Percentiles rank a stretch among this genome's conserved stretches.
These are phyloP conservation scores for Ciconia stormi DNA, from an alignment of 2,113 vertebrate genomes.

Conservation along the genomic window DNA sequence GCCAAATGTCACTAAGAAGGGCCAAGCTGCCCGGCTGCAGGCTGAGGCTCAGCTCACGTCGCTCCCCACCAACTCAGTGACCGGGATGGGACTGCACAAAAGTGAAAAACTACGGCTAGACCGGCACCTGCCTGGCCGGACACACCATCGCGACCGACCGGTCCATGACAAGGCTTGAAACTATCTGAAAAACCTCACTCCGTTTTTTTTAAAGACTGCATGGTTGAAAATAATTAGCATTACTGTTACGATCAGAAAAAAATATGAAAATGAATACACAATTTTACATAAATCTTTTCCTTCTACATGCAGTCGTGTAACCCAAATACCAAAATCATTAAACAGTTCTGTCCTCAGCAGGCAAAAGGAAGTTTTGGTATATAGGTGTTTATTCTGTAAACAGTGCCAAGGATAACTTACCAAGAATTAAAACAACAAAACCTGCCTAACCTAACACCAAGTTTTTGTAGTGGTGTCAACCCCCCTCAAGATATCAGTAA, in stretches of 20 bases:
- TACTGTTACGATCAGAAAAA: neutral
- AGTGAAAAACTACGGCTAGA: too few relatives aligned
- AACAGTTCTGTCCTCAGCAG: neutral
- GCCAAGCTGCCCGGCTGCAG: neutral
- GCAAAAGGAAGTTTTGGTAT: neutral
- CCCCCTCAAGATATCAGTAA: too few relatives aligned
- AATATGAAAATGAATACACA: neutral
- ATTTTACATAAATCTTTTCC: neutral
- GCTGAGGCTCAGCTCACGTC: neutral
- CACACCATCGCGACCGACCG: neutral
- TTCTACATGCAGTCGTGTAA: neutral
- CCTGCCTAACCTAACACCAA: neutral
- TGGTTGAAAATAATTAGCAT: neutral
- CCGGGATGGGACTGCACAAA: neutral
- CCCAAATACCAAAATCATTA: neutral
- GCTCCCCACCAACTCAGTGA: neutral
- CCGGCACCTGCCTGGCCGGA: neutral
- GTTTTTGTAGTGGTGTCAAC: neutral
- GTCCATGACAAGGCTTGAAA: neutral
- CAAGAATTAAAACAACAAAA: neutral
- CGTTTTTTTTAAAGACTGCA: rapidly evolving
- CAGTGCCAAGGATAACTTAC: neutral
- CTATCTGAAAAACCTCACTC: neutral
- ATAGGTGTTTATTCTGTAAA: neutral
- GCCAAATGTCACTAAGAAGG: neutral